Percentiles rank a stretch among this genome's conserved stretches.
Evolutionary conservation across 92 coral and sea anemone genomes (phyloP).

Genomic region (Heliopora coerulea): DNA sequence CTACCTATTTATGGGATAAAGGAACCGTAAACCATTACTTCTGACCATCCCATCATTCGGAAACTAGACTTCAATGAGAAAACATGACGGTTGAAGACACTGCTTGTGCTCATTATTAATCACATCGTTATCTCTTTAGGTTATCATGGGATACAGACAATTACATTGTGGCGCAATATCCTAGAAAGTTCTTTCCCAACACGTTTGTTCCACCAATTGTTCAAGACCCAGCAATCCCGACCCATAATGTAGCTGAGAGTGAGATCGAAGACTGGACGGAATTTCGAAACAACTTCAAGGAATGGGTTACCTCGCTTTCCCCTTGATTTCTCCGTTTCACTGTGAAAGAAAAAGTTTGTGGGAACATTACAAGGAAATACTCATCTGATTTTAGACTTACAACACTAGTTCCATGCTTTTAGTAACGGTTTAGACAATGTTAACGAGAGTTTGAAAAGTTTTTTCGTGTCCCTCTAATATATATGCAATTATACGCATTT

Average conservation of each 20-base stretch:
- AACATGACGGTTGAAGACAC: too few relatives aligned
- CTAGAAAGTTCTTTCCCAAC: slow-evolving; percentile 68
- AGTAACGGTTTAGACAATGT: too few relatives aligned
- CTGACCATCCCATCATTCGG: too few relatives aligned
- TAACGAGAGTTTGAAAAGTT: too few relatives aligned
- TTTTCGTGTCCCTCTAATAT: too few relatives aligned
- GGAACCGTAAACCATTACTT: too few relatives aligned
- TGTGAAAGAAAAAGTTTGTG: background rate
- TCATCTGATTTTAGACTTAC: background rate
- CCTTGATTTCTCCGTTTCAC: slow-evolving; percentile 13
- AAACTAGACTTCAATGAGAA: too few relatives aligned
- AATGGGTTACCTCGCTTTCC: slow-evolving; percentile 71
- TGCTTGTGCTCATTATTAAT: too few relatives aligned
- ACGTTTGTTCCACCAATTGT: slow-evolving; percentile 73
- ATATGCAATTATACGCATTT: too few relatives aligned
- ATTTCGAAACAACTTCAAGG: slow-evolving; percentile 72
- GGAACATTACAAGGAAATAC: background rate
- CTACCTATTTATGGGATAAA: too few relatives aligned
- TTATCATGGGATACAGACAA: slow-evolving; percentile 89
- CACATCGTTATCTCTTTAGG: too few relatives aligned
- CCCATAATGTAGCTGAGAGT: slow-evolving; percentile 90
- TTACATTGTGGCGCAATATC: slow-evolving; percentile 83
- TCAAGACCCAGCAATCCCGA: slow-evolving; percentile 99
- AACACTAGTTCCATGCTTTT: too few relatives aligned
- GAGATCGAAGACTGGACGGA: slow-evolving; percentile 94